phyloP scores from a whole-genome alignment of 2,113 vertebrate genomes.

The Centropus bengalensis region DNA sequence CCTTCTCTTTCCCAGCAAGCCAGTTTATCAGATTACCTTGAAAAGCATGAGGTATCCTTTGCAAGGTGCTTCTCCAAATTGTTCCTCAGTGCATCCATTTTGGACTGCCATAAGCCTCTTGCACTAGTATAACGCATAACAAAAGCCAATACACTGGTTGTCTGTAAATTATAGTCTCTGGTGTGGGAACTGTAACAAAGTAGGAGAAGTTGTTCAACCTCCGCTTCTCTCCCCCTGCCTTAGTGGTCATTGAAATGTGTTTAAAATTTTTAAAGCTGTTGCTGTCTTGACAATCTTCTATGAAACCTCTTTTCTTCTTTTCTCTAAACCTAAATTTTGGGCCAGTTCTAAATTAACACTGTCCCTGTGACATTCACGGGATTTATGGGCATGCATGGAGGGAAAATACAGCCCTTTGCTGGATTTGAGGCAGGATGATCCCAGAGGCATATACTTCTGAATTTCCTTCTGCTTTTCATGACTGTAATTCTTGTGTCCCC shows the following conservation, averaged over 20 bases:
- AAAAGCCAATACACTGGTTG: background rate
- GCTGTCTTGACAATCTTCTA: slow-evolving; percentile 25
- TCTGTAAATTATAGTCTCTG: background rate
- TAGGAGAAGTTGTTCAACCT: background rate
- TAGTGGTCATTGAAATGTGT: background rate
- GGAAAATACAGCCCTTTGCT: slow-evolving; percentile 63
- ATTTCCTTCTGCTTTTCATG: slow-evolving; percentile 67
- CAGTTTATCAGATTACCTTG: background rate
- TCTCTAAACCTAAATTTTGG: slow-evolving; percentile 49
- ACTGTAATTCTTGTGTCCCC: slow-evolving; percentile 67
- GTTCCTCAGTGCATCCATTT: background rate
- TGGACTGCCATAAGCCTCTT: background rate
- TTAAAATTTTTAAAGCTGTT: slow-evolving; percentile 28
- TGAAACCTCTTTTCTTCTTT: slow-evolving; percentile 18
- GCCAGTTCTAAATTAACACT: slow-evolving; percentile 43
- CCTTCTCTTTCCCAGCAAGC: background rate
- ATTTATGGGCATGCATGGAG: slow-evolving; percentile 53
- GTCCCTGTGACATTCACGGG: slow-evolving; percentile 76
- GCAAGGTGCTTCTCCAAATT: background rate
- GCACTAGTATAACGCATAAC: background rate
- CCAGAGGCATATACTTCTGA: slow-evolving; percentile 72
- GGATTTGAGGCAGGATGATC: slow-evolving; percentile 64
- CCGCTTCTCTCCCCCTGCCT: background rate
- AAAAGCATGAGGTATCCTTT: background rate
- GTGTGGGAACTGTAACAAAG: background rate